These are phyloP conservation scores for Micromussa lordhowensis DNA, from an alignment of 92 coral and sea anemone genomes.

Conservation along the genomic window DNA sequence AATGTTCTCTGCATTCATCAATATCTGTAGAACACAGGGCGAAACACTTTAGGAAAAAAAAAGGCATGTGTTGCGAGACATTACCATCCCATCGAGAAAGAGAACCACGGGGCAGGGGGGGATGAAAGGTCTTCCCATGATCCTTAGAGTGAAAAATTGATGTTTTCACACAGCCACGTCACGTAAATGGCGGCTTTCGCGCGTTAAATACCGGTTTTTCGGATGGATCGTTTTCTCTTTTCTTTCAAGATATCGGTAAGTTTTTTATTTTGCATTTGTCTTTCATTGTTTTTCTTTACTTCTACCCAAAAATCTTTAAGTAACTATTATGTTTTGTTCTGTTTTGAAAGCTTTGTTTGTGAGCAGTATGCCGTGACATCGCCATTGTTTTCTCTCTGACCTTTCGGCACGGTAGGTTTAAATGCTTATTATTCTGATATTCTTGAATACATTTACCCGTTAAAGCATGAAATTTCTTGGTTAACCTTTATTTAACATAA, in stretches of 20 bases:
- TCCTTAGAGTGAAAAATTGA: too few species aligned
- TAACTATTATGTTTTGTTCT: neutral
- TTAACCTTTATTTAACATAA: neutral
- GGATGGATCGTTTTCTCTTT: neutral
- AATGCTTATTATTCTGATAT: neutral
- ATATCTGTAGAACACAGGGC: neutral
- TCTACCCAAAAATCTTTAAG: neutral
- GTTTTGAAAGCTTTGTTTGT: neutral
- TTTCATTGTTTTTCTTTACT: too few species aligned
- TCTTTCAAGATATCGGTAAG: neutral
- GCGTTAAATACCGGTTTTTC: neutral
- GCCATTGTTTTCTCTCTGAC: neutral
- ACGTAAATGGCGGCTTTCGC: neutral
- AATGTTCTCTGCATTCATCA: neutral
- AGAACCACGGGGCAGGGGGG: too few species aligned
- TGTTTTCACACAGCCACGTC: too few species aligned
- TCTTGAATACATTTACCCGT: constrained; percentile 4
- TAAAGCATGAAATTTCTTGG: neutral
- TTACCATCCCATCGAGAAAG: too few species aligned
- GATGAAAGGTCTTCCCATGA: too few species aligned
- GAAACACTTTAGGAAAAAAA: too few species aligned
- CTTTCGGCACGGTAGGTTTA: neutral
- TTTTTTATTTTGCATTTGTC: neutral
- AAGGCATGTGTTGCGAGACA: neutral
- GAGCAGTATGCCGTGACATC: neutral